Conservation (phyloP, 2,797 vertebrate genomes). For the Enoplosus armatus region DNA sequence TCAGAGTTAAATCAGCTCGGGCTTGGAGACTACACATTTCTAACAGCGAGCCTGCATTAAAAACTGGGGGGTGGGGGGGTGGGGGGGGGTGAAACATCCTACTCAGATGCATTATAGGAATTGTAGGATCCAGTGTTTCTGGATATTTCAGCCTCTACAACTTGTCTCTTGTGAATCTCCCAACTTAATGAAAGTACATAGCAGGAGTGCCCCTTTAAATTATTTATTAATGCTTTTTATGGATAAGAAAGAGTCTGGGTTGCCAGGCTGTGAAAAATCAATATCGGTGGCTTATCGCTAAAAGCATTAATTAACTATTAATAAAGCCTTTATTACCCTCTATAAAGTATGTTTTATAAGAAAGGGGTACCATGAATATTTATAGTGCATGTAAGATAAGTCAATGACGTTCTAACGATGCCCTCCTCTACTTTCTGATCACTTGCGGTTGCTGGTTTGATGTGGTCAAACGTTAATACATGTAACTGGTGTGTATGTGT, state of each 20-base stretch:
- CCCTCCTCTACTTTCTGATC: not conserved
- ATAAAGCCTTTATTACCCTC: not conserved
- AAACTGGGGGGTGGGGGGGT: no score
- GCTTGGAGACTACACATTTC: not conserved
- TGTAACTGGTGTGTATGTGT: constrained; percentile 14
- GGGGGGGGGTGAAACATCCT: no score
- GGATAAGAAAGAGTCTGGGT: not conserved
- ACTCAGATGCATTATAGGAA: not conserved
- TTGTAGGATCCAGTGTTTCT: not conserved
- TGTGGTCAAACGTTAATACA: not conserved
- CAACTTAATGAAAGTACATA: no score
- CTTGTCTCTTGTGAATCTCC: not conserved
- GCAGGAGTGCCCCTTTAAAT: not conserved
- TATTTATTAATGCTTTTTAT: not conserved
- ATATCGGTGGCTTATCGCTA: not conserved
- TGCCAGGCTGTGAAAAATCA: not conserved
- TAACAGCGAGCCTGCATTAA: not conserved
- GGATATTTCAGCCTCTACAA: not conserved
- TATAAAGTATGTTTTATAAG: not conserved
- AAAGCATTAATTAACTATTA: not conserved
- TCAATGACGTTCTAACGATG: not conserved
- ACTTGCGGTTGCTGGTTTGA: not conserved
- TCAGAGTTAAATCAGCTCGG: not conserved
- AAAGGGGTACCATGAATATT: not conserved
- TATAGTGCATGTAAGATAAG: not conserved